Evolutionary conservation across 2,888 invertebrate species (phyloP).

Genomic region (Rhagonycha lutea): DNA sequence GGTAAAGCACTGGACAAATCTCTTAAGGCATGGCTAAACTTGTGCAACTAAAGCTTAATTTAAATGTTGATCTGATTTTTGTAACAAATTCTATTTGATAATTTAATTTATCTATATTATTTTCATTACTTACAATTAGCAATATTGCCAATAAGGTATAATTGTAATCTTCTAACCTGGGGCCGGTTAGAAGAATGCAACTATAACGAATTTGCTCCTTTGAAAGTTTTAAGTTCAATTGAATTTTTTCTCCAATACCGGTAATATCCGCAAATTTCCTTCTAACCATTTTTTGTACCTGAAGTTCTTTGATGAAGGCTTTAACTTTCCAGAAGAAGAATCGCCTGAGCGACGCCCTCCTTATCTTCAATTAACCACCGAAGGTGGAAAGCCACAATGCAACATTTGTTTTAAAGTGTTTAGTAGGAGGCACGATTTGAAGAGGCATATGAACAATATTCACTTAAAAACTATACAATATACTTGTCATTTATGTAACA

Average conservation of each 20-base stretch:
- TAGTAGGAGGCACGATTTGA: constrained; percentile 29
- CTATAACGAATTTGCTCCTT: too few relatives aligned
- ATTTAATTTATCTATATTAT: too few relatives aligned
- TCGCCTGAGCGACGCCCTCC: constrained; percentile 4
- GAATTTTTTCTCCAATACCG: neutral
- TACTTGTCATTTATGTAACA: constrained; percentile 34
- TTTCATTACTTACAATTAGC: too few relatives aligned
- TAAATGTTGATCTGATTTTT: neutral
- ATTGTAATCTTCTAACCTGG: too few relatives aligned
- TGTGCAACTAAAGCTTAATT: neutral
- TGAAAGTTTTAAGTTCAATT: neutral
- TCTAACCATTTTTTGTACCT: neutral
- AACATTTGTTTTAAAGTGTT: constrained; percentile 31
- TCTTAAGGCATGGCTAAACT: neutral
- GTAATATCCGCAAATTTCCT: neutral
- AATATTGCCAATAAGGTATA: too few relatives aligned
- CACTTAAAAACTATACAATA: constrained; percentile 34
- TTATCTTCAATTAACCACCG: neutral
- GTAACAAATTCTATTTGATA: neutral
- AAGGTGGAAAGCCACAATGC: constrained; percentile 31
- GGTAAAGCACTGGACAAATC: too few relatives aligned
- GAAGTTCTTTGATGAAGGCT: neutral
- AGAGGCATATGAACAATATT: constrained; percentile 32
- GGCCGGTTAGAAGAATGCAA: too few relatives aligned
- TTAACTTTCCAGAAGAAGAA: constrained; percentile 18